Percentiles rank a stretch among this genome's conserved stretches.
phyloP scores from a whole-genome alignment of 2,113 vertebrate species.

The Macquaria ambigua region DNA sequence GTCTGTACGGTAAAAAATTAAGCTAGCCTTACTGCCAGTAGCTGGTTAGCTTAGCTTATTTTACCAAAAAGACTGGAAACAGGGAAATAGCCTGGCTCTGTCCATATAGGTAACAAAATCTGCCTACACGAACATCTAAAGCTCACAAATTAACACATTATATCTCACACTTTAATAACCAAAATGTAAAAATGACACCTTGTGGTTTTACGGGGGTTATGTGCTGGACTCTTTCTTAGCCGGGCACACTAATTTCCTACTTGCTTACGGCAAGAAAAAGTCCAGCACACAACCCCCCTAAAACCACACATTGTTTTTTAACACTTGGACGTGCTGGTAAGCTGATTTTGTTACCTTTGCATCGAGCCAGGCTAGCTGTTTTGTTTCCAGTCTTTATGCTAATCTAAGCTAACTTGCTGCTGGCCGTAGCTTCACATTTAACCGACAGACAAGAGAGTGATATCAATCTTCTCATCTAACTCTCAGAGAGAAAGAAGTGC shows the following conservation, averaged over 20 bases:
- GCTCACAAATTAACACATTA: not conserved
- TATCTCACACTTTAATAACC: not conserved
- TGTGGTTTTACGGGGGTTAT: too few species aligned
- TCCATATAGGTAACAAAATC: not conserved
- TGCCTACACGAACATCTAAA: not conserved
- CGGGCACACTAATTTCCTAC: too few species aligned
- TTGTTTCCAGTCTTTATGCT: not conserved
- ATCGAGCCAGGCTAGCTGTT: not conserved
- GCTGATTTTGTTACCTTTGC: not conserved
- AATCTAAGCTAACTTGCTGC: not conserved
- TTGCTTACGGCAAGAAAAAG: too few species aligned
- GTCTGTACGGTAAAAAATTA: not conserved
- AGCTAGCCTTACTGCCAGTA: not conserved
- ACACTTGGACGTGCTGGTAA: too few species aligned
- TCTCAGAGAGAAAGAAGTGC: not conserved
- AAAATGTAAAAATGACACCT: not conserved
- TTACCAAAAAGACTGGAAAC: not conserved
- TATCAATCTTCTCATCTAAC: not conserved
- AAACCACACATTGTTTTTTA: too few species aligned
- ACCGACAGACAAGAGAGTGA: not conserved
- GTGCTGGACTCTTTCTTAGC: too few species aligned
- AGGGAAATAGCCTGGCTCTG: not conserved
- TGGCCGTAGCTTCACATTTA: not conserved
- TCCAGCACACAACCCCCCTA: too few species aligned
- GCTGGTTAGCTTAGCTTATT: not conserved